Evolutionary conservation across 2,113 vertebrate genomes (phyloP).

Genomic region (Vimba vimba): DNA sequence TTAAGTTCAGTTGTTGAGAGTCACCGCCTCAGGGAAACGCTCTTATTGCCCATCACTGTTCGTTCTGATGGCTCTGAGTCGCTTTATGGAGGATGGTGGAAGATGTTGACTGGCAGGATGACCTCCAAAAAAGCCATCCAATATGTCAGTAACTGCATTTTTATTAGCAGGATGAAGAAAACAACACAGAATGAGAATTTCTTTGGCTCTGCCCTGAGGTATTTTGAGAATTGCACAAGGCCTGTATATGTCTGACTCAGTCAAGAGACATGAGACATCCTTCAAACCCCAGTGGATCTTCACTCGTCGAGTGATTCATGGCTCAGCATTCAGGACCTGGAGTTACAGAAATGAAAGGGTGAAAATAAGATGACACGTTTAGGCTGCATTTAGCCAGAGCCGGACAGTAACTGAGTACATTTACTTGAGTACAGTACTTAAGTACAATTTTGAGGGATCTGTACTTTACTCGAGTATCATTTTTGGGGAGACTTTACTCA

Average conservation of each 20-base stretch:
- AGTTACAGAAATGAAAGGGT: not conserved
- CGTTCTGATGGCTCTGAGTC: not conserved
- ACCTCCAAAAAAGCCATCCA: not conserved
- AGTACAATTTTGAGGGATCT: too few species aligned
- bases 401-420: too few species aligned
- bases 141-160: not conserved
- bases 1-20: not conserved
- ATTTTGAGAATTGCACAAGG: slow-evolving; percentile 15
- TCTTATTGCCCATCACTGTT: not conserved
- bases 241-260: not conserved
- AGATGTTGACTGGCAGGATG: not conserved
- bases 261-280: not conserved
- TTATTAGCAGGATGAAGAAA: slow-evolving; percentile 9
- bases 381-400: not conserved
- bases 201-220: not conserved
- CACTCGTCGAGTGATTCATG: not conserved
- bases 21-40: not conserved
- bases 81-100: not conserved
- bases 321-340: not conserved
- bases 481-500: too few species aligned
- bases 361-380: not conserved
- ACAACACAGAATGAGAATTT: not conserved
- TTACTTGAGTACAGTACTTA: too few species aligned
- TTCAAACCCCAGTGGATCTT: not conserved
- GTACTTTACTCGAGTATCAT: too few species aligned